A percentile compares a stretch with the other conserved stretches of the same genome.
Conservation (phyloP, 2,113 vertebrate genomes). For the Amphiprion ocellaris region DNA sequence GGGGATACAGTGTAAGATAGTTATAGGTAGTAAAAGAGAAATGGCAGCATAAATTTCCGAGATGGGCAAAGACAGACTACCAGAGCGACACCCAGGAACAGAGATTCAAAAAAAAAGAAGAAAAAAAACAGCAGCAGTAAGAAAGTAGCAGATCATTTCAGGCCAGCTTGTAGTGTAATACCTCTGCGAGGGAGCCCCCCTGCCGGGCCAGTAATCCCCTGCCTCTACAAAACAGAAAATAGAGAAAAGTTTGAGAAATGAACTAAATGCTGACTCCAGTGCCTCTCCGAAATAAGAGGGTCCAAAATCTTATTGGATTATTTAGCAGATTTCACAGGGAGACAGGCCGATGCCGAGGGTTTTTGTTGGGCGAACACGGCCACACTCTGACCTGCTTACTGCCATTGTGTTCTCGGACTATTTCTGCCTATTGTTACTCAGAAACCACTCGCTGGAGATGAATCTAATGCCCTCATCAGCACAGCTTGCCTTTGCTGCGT, state of each 20-base stretch:
- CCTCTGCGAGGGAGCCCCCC: slow-evolving; percentile 54
- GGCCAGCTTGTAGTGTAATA: slow-evolving; percentile 64
- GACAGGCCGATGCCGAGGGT: slow-evolving; percentile 13
- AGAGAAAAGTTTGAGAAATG: slow-evolving; percentile 63
- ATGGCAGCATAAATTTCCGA: slow-evolving; percentile 53
- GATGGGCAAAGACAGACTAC: slow-evolving; percentile 45
- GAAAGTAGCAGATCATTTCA: slow-evolving; percentile 64
- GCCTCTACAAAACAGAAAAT: slow-evolving; percentile 67
- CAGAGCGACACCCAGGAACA: slow-evolving; percentile 29
- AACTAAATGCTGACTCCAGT: slow-evolving; percentile 73
- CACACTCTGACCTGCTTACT: slow-evolving; percentile 49
- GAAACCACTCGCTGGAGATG: slow-evolving; percentile 4
- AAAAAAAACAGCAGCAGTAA: slow-evolving; percentile 9
- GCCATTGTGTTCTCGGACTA: slow-evolving; percentile 8
- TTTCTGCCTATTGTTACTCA: background rate
- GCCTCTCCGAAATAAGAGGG: slow-evolving; percentile 52
- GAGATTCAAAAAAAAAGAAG: slow-evolving; percentile 37
- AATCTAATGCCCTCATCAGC: background rate
- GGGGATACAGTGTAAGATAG: slow-evolving; percentile 41
- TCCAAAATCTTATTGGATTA: slow-evolving; percentile 66
- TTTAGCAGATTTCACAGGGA: slow-evolving; percentile 59
- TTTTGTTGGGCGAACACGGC: slow-evolving; percentile 26
- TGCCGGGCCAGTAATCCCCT: slow-evolving; percentile 68
- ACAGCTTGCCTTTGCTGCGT: background rate
- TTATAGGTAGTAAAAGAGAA: slow-evolving; percentile 58